Evolutionary conservation across 2,113 vertebrate genomes (phyloP).

Genomic region (Plotosus lineatus): DNA sequence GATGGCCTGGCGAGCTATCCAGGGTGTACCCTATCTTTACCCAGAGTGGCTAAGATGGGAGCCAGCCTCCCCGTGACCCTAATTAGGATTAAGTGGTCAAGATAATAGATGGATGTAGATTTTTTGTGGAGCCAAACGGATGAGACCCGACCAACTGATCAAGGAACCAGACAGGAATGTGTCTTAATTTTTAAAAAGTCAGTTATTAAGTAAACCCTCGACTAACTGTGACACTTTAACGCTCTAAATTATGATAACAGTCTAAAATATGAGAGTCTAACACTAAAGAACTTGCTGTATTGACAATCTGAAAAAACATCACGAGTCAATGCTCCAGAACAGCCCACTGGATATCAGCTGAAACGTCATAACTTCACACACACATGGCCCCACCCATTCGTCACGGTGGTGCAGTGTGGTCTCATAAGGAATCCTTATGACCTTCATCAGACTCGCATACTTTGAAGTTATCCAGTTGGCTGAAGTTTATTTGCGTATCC

Average conservation of each 20-base stretch:
- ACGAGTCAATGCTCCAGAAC: background rate
- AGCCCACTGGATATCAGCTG: background rate
- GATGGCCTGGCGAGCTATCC: too few relatives aligned
- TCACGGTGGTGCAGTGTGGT: background rate
- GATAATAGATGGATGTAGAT: too few relatives aligned
- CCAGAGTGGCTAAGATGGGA: too few relatives aligned
- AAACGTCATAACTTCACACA: background rate
- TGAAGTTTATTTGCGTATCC: slow-evolving; percentile 70
- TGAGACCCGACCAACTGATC: background rate
- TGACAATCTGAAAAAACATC: background rate
- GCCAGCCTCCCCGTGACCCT: too few relatives aligned
- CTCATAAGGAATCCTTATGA: background rate
- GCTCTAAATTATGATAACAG: background rate
- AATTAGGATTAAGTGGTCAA: too few relatives aligned
- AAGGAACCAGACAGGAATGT: background rate
- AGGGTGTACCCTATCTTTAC: too few relatives aligned
- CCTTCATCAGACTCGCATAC: background rate
- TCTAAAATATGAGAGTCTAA: background rate
- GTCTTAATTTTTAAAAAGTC: background rate
- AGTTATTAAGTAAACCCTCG: background rate
- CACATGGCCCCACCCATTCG: too few relatives aligned
- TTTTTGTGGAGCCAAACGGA: background rate
- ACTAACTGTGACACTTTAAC: background rate
- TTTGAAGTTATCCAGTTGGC: background rate
- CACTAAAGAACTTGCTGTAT: background rate